Evolutionary conservation across 2,797 vertebrate genomes (phyloP).

Genomic region (Microchirus variegatus): DNA sequence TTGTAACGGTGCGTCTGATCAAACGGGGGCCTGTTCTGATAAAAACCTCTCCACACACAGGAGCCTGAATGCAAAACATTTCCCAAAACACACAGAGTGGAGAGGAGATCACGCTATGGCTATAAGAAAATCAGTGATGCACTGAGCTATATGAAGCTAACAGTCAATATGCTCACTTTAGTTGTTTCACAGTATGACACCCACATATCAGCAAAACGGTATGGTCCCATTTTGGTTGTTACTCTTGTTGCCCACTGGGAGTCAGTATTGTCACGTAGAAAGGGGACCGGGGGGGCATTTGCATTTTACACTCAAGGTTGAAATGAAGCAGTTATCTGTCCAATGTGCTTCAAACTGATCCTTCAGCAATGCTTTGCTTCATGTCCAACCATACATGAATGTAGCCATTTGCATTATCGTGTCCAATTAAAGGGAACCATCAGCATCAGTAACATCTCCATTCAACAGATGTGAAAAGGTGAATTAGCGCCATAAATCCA

Average conservation of each 20-base stretch:
- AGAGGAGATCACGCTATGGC: constrained; percentile 53
- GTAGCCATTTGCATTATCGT: neutral
- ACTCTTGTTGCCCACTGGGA: constrained; percentile 49
- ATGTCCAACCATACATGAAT: constrained; percentile 8
- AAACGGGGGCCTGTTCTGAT: constrained; percentile 32
- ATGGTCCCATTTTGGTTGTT: constrained; percentile 31
- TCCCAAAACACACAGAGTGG: neutral
- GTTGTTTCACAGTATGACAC: constrained; percentile 26
- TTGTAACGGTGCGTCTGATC: constrained; percentile 14
- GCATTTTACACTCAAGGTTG: constrained; percentile 63
- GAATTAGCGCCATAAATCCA: constrained; percentile 7
- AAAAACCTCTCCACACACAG: constrained; percentile 2
- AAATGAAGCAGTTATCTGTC: constrained; percentile 45
- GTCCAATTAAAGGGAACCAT: neutral
- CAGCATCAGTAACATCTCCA: neutral
- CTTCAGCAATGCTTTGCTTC: constrained; percentile 19
- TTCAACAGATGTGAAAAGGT: constrained; percentile 1
- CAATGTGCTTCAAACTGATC: constrained; percentile 33
- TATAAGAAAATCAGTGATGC: constrained; percentile 47
- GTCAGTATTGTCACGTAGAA: constrained; percentile 52
- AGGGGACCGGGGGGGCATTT: constrained; percentile 3
- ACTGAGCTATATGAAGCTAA: constrained; percentile 57
- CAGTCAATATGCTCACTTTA: constrained; percentile 58
- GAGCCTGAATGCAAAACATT: constrained; percentile 1
- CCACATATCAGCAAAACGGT: constrained; percentile 16